Evolutionary conservation across 37 sponge, comb jelly and placozoan genomes (phyloP).

Genomic region (Petrosia ficiformis): DNA sequence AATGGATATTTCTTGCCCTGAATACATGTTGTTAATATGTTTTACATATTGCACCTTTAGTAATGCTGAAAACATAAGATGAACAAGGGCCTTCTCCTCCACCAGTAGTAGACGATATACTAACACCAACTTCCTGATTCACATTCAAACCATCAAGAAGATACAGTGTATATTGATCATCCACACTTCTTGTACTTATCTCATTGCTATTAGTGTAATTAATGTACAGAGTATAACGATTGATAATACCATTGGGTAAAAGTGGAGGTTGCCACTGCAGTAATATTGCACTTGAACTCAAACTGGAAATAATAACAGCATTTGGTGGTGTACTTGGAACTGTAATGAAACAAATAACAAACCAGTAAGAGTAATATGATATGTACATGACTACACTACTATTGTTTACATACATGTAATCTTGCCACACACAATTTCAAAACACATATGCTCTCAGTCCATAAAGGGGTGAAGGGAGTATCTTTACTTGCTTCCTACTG

Average conservation of each 20-base stretch:
- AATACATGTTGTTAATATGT: no score
- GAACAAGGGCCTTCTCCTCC: neutral
- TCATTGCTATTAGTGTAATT: neutral
- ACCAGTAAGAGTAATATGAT: no score
- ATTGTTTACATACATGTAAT: no score
- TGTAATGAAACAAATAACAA: no score
- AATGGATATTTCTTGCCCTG: no score
- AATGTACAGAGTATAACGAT: neutral
- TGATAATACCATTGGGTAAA: neutral
- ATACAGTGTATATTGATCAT: neutral
- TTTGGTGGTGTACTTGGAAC: neutral
- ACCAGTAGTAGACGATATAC: neutral
- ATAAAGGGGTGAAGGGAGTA: no score
- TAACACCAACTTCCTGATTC: neutral
- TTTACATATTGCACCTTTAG: no score
- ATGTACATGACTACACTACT: no score
- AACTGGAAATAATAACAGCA: neutral
- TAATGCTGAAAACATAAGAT: no score
- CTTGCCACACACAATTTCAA: no score
- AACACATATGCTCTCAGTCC: no score
- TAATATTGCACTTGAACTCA: neutral
- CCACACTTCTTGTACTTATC: neutral
- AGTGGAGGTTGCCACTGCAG: neutral
- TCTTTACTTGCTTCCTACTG: no score
- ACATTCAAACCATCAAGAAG: neutral